These are phyloP conservation scores for Pteromalus puparum DNA, from an alignment of 1,140 invertebrate genomes.

Conservation along the genomic window DNA sequence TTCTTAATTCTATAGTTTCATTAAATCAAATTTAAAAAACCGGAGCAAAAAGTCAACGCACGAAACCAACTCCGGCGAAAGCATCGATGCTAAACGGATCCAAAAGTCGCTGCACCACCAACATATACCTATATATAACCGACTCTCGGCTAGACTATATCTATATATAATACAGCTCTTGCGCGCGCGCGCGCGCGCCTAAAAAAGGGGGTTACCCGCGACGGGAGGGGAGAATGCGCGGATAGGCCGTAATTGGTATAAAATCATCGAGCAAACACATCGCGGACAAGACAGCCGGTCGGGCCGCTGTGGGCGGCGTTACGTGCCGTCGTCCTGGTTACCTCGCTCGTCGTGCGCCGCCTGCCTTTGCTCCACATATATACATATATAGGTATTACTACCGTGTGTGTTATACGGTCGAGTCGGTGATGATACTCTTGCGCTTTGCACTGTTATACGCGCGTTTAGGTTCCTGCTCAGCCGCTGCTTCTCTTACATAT, in stretches of 20 bases:
- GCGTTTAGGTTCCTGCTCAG: not conserved
- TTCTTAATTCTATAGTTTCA: no score
- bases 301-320: slow-evolving; percentile 70
- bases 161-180: no score
- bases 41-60: no score
- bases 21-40: no score
- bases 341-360: slow-evolving; percentile 59
- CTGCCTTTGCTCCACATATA: slow-evolving; percentile 57
- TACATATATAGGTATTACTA: slow-evolving; percentile 13
- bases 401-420: not conserved
- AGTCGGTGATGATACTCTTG: not conserved
- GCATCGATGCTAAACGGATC: no score
- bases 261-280: slow-evolving; percentile 76
- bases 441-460: not conserved
- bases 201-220: not conserved
- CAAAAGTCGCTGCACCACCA: no score
- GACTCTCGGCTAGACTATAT: no score
- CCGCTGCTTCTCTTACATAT: no score
- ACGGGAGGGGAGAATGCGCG: slow-evolving; percentile 49
- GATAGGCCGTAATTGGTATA: slow-evolving; percentile 75
- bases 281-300: slow-evolving; percentile 70
- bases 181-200: not conserved
- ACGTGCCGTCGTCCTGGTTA: slow-evolving; percentile 74
- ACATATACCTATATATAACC: no score
- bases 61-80: no score